These are phyloP conservation scores for Cylloceria caligata DNA, from an alignment of 2,888 invertebrate species.

Conservation along the genomic window DNA sequence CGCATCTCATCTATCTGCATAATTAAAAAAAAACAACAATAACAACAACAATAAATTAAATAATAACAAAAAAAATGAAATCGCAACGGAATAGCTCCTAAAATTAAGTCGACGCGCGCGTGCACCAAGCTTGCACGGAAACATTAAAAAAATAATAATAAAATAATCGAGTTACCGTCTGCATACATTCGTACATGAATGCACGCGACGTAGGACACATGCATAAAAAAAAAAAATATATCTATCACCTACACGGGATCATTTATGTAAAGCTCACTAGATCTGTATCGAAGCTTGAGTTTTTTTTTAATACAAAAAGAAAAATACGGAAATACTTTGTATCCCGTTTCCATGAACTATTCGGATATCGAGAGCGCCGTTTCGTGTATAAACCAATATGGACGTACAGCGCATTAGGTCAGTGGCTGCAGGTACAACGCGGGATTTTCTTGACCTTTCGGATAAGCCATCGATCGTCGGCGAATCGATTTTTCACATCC, in stretches of 20 bases:
- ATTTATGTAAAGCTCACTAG: constrained; percentile 36
- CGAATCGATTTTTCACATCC: constrained; percentile 46
- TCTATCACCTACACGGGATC: constrained; percentile 59
- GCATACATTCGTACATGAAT: constrained; percentile 73
- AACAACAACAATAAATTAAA: not conserved
- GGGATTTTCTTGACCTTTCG: constrained; percentile 11
- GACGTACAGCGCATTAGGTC: not conserved
- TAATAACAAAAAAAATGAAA: constrained; percentile 8
- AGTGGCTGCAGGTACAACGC: constrained; percentile 6
- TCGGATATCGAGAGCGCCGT: constrained; percentile 34
- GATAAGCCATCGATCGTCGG: constrained; percentile 23
- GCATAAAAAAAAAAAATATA: constrained; percentile 70
- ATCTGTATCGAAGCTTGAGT: constrained; percentile 29
- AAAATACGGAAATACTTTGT: constrained; percentile 59
- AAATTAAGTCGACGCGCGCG: constrained; percentile 56
- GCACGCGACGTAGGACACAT: constrained; percentile 57
- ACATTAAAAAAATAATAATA: constrained; percentile 37
- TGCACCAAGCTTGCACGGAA: constrained; percentile 62
- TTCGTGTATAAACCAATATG: constrained; percentile 11
- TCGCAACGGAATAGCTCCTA: constrained; percentile 54
- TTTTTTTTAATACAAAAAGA: constrained; percentile 62
- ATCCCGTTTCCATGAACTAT: constrained; percentile 68
- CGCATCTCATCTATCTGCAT: constrained; percentile 60
- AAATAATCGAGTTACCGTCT: constrained; percentile 54
- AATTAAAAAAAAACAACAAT: constrained; percentile 35